Evolutionary conservation across 2,888 invertebrate species (phyloP).

Genomic region (Dendrolimus houi): DNA sequence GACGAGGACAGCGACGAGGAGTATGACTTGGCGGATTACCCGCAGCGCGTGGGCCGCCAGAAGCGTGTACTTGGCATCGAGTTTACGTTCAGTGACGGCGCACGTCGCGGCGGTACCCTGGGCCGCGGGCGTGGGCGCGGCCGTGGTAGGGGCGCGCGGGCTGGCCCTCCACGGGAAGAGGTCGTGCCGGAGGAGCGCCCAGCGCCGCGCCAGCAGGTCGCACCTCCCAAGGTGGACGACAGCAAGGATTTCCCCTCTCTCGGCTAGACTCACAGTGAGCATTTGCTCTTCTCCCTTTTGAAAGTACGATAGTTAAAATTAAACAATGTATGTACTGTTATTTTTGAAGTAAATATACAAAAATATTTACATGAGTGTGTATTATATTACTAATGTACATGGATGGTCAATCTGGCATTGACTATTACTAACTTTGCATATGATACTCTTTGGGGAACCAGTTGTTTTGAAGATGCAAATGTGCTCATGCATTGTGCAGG

Average conservation of each 20-base stretch:
- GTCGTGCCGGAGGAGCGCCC: slow-evolving; percentile 52
- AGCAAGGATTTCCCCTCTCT: slow-evolving; percentile 97
- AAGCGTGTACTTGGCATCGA: slow-evolving; percentile 92
- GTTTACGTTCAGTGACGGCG: slow-evolving; percentile 89
- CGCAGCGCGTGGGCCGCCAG: slow-evolving; percentile 90
- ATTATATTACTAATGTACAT: slow-evolving; percentile 55
- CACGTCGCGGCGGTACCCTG: slow-evolving; percentile 83
- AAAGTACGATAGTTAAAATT: slow-evolving; percentile 66
- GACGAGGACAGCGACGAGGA: slow-evolving; percentile 83
- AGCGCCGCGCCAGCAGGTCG: slow-evolving; percentile 36
- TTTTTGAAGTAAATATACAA: slow-evolving; percentile 77
- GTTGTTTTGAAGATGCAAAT: slow-evolving; percentile 24
- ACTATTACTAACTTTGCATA: not conserved
- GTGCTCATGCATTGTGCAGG: slow-evolving; percentile 33
- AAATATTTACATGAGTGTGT: slow-evolving; percentile 73
- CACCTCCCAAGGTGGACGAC: slow-evolving; percentile 94
- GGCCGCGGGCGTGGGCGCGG: slow-evolving; percentile 78
- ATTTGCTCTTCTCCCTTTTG: slow-evolving; percentile 61
- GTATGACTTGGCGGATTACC: slow-evolving; percentile 86
- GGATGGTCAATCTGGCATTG: slow-evolving; percentile 25
- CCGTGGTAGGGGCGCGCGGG: slow-evolving; percentile 56
- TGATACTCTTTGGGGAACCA: slow-evolving; percentile 2
- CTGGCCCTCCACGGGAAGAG: slow-evolving; percentile 49
- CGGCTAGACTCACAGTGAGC: slow-evolving; percentile 79
- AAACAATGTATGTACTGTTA: slow-evolving; percentile 75